Evolutionary conservation across 2,113 vertebrate genomes (phyloP).

Genomic region (Chloebia gouldiae): DNA sequence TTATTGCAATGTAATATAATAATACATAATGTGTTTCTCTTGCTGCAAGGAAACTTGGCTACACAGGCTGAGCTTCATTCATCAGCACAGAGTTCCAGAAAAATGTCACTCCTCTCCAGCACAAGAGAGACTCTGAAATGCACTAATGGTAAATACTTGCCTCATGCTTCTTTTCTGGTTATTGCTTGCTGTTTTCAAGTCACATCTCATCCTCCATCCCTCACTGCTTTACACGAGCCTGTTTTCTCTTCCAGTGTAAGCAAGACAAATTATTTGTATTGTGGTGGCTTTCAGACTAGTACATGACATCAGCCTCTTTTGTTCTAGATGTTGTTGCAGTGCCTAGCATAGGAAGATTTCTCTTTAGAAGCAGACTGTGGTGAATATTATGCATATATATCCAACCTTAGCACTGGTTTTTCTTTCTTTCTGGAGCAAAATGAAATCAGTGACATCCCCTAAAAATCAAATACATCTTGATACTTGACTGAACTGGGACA

Average conservation of each 20-base stretch:
- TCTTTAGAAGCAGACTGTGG: neutral
- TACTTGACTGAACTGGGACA: neutral
- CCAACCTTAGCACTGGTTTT: neutral
- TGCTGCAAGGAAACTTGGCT: neutral
- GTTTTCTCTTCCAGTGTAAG: neutral
- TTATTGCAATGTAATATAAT: constrained; percentile 21
- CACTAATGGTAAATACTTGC: neutral
- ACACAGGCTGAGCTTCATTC: neutral
- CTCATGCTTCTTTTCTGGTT: neutral
- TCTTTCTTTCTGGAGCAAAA: neutral
- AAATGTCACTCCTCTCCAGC: neutral
- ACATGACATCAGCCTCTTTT: neutral
- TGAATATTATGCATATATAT: neutral
- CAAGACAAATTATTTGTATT: neutral
- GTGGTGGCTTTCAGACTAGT: neutral
- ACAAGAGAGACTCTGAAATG: neutral
- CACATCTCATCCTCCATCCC: neutral
- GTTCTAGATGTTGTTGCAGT: neutral
- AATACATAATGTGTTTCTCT: neutral
- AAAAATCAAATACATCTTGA: neutral
- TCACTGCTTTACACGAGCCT: neutral
- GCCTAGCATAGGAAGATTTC: neutral
- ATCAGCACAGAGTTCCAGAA: neutral
- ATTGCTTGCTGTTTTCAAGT: neutral
- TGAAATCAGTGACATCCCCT: neutral